Evolutionary conservation across 1,140 invertebrate genomes (phyloP).

Genomic region (Drosophila kanapiae): DNA sequence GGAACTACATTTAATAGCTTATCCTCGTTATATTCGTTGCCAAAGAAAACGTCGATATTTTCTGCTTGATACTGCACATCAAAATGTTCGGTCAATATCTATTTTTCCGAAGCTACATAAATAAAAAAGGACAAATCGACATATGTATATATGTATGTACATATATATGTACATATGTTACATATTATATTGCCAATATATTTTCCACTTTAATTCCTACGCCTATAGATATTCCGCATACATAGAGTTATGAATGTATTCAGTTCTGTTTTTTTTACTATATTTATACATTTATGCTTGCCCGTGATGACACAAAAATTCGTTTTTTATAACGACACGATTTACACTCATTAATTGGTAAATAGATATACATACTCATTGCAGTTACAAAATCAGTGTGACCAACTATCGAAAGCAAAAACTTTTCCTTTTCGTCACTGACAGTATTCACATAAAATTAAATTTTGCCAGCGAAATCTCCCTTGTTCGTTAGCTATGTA

Average conservation of each 20-base stretch:
- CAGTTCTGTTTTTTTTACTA: background rate
- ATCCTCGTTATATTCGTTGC: background rate
- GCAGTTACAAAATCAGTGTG: constrained; percentile 34
- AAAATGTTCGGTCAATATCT: constrained; percentile 7
- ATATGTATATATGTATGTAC: background rate
- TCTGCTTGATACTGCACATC: constrained; percentile 11
- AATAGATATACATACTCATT: constrained; percentile 49
- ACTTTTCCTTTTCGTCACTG: background rate
- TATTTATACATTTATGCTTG: constrained; percentile 17
- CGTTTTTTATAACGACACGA: constrained; percentile 31
- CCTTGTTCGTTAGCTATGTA: no score
- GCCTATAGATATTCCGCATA: constrained; percentile 1
- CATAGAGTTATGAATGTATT: background rate
- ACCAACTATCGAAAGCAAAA: background rate
- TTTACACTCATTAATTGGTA: constrained; percentile 31
- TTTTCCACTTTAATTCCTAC: background rate
- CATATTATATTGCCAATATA: constrained; percentile 6
- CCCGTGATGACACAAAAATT: constrained; percentile 17
- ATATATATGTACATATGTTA: constrained; percentile 19
- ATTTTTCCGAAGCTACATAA: constrained; percentile 15
- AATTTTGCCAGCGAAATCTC: no score
- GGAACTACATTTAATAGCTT: background rate
- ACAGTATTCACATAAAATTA: background rate
- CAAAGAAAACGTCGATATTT: constrained; percentile 7
- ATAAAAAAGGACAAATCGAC: constrained; percentile 19